Conservation (phyloP, 2,888 invertebrate species). For the Hirtodrosophila alboralis region DNA sequence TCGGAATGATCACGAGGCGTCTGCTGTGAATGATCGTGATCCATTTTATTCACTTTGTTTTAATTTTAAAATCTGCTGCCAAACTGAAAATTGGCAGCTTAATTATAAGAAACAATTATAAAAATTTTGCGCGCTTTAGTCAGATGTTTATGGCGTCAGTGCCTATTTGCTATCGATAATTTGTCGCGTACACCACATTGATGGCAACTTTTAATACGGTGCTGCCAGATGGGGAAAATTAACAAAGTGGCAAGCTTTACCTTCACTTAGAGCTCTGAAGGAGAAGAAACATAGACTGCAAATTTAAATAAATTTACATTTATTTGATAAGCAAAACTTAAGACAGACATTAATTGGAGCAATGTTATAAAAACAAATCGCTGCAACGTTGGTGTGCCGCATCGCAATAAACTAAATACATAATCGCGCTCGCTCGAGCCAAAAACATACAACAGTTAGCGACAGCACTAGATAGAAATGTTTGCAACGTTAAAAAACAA, state of each 20-base stretch:
- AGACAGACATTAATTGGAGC: conserved; percentile 39
- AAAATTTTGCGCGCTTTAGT: conserved; percentile 59
- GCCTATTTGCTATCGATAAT: conserved; percentile 47
- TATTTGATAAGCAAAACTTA: conserved; percentile 57
- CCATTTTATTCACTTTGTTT: conserved; percentile 39
- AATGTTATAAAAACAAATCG: conserved; percentile 52
- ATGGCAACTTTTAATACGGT: conserved; percentile 1
- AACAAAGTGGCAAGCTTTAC: conserved; percentile 47
- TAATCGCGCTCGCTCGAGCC: conserved; percentile 8
- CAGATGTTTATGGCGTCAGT: conserved; percentile 72
- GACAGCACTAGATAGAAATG: conserved; percentile 85
- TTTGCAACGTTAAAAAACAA: conserved; percentile 95
- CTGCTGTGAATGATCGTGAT: conserved; percentile 59
- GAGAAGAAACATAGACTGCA: conserved; percentile 46
- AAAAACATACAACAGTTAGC: conserved; percentile 13
- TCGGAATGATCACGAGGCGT: conserved; percentile 50
- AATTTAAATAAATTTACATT: conserved; percentile 73
- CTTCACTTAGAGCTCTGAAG: conserved; percentile 28
- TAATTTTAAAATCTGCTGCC: too few species aligned
- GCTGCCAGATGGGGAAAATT: conserved; percentile 35
- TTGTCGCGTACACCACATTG: neutral
- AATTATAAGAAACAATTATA: conserved; percentile 44
- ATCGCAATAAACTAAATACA: conserved; percentile 22
- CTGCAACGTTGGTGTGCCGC: conserved; percentile 17
- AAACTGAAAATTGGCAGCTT: too few species aligned